Conservation (phyloP, 2,888 invertebrate species). For the Drosophila setosimentum region DNA sequence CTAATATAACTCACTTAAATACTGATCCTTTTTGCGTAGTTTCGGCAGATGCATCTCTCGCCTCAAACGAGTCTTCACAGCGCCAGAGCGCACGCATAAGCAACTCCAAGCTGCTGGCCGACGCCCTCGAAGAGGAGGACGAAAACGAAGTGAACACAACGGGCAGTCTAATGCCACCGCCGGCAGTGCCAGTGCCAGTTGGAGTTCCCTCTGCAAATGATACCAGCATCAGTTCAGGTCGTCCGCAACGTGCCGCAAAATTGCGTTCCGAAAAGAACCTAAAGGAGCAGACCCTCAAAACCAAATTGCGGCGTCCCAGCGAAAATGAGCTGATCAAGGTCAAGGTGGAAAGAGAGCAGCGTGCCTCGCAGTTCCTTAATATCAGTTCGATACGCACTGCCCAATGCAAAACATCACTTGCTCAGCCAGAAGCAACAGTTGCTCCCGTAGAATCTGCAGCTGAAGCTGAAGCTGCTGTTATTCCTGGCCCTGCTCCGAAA, state of each 20-base stretch:
- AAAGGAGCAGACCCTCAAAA: conserved; percentile 72
- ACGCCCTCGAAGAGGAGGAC: conserved; percentile 48
- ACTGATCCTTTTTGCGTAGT: background rate
- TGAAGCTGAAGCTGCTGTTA: background rate
- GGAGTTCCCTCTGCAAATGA: conserved; percentile 42
- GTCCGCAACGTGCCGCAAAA: conserved; percentile 83
- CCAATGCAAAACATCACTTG: background rate
- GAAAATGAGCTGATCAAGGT: conserved; percentile 54
- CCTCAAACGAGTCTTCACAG: conserved; percentile 14
- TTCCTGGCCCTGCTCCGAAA: background rate
- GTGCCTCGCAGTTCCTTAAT: conserved; percentile 67
- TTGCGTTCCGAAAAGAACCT: conserved; percentile 75
- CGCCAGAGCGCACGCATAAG: conserved; percentile 56
- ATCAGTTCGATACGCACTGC: background rate
- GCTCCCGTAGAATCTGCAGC: background rate
- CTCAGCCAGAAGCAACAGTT: background rate
- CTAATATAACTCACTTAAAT: background rate
- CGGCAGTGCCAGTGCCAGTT: conserved; percentile 55
- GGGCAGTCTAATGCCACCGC: conserved; percentile 72
- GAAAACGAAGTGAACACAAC: conserved; percentile 44
- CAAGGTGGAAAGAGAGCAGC: conserved; percentile 80
- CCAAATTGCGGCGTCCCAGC: conserved; percentile 79
- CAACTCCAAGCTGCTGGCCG: conserved; percentile 64
- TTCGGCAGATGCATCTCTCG: background rate
- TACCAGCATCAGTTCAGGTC: conserved; percentile 62